These are phyloP conservation scores for Microchrysa polita DNA, from an alignment of 2,888 invertebrate genomes.

Conservation along the genomic window DNA sequence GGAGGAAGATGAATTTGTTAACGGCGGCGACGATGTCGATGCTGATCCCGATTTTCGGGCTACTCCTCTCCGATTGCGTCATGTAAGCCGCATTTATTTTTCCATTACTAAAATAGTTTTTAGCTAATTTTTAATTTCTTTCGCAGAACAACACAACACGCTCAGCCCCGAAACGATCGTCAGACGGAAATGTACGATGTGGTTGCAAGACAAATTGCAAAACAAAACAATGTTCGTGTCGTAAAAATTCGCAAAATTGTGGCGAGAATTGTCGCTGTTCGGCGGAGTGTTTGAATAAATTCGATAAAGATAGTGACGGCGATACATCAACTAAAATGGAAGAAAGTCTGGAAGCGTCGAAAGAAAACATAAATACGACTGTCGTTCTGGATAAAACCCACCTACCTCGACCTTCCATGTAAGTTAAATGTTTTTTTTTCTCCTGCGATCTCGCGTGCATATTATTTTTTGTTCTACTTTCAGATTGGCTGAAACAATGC, in stretches of 20 bases:
- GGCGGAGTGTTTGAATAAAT: constrained; percentile 63
- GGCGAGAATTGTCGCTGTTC: constrained; percentile 68
- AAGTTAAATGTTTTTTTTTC: no score
- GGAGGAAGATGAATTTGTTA: neutral
- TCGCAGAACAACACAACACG: constrained; percentile 39
- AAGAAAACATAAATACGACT: constrained; percentile 1
- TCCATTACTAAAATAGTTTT: neutral
- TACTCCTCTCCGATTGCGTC: neutral
- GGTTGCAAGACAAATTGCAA: constrained; percentile 70
- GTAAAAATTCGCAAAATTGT: constrained; percentile 66
- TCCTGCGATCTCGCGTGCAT: no score
- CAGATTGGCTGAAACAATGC: no score
- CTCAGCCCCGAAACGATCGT: constrained; percentile 67
- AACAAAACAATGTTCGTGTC: constrained; percentile 70
- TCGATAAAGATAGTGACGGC: no score
- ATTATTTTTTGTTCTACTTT: no score
- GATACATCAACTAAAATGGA: neutral
- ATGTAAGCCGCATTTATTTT: constrained; percentile 10
- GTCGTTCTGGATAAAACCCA: neutral
- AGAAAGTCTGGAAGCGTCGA: neutral
- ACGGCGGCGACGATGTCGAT: neutral
- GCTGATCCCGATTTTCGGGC: neutral
- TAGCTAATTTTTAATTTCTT: neutral
- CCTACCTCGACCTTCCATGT: no score
- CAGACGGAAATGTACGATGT: constrained; percentile 71